These are phyloP conservation scores for Aselliscus stoliczkanus DNA, from an alignment of 2,797 vertebrate species.

Conservation along the genomic window DNA sequence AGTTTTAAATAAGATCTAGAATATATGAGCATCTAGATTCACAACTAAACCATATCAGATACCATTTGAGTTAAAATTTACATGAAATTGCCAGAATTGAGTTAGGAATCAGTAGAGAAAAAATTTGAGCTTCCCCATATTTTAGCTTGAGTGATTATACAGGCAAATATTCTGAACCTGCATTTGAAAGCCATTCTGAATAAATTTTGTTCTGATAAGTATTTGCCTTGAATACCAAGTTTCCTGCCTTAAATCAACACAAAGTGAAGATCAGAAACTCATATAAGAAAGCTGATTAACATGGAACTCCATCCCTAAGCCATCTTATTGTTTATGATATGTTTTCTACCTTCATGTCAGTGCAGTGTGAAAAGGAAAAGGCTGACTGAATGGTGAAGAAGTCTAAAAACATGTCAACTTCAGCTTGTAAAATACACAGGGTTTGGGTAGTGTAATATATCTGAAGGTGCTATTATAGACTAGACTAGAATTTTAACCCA, in stretches of 20 bases:
- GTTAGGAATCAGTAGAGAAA: background rate
- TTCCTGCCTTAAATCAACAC: conserved; percentile 56
- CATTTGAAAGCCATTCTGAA: conserved; percentile 58
- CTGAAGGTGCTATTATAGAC: background rate
- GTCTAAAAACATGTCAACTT: background rate
- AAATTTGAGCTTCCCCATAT: background rate
- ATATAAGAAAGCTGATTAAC: background rate
- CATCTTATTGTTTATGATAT: background rate
- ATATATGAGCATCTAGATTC: background rate
- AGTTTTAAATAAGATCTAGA: background rate
- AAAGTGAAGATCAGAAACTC: background rate
- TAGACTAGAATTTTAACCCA: background rate
- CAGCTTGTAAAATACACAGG: background rate
- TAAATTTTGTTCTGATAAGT: conserved; percentile 66
- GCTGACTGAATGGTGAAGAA: background rate
- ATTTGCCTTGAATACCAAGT: conserved; percentile 70
- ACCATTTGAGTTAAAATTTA: background rate
- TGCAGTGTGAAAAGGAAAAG: background rate
- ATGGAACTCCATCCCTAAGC: background rate
- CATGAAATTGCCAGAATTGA: conserved; percentile 8
- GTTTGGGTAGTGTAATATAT: background rate
- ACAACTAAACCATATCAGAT: background rate
- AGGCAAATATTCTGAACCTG: conserved; percentile 62
- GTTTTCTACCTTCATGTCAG: background rate
- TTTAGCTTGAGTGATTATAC: conserved; percentile 50